These are phyloP conservation scores for Scelioninae gen. 2 DNA, from an alignment of 2,888 invertebrate genomes.

Conservation along the genomic window DNA sequence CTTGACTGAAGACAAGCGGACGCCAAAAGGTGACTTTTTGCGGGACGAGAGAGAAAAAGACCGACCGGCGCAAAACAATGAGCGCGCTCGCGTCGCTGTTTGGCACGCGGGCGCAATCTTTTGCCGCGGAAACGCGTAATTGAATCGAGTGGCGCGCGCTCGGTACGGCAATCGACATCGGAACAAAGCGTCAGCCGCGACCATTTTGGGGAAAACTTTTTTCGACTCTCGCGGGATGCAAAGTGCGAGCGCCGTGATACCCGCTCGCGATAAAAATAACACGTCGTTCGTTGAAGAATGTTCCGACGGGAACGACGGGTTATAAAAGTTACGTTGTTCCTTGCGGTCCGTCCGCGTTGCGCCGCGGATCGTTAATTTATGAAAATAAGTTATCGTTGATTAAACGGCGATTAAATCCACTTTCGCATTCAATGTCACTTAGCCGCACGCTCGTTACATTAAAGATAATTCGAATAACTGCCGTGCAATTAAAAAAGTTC, in stretches of 20 bases:
- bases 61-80: conserved; percentile 17
- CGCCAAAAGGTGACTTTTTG: too few relatives aligned
- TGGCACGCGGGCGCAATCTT: conserved; percentile 39
- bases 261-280: conserved; percentile 42
- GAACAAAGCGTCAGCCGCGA: conserved; percentile 47
- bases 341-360: conserved; percentile 4
- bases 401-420: conserved; percentile 41
- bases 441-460: conserved; percentile 36
- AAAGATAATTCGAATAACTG: conserved; percentile 54
- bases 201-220: conserved; percentile 41
- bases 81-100: conserved; percentile 39
- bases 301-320: conserved; percentile 23
- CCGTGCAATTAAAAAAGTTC: conserved; percentile 53
- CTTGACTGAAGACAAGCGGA: too few relatives aligned
- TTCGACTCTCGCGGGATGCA: conserved; percentile 21
- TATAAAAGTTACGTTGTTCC: conserved; percentile 16
- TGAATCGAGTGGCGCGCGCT: conserved; percentile 49
- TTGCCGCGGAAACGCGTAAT: conserved; percentile 40
- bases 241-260: conserved; percentile 27
- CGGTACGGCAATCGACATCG: conserved; percentile 53
- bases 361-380: conserved; percentile 36
- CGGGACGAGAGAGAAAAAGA: neutral
- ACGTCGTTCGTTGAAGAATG: conserved; percentile 52
- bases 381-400: conserved; percentile 37
- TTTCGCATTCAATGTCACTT: conserved; percentile 50